A percentile compares a stretch with the other conserved stretches of the same genome.
Evolutionary conservation across 2,888 invertebrate genomes (phyloP).

Genomic region (Iselma pallidipennis): DNA sequence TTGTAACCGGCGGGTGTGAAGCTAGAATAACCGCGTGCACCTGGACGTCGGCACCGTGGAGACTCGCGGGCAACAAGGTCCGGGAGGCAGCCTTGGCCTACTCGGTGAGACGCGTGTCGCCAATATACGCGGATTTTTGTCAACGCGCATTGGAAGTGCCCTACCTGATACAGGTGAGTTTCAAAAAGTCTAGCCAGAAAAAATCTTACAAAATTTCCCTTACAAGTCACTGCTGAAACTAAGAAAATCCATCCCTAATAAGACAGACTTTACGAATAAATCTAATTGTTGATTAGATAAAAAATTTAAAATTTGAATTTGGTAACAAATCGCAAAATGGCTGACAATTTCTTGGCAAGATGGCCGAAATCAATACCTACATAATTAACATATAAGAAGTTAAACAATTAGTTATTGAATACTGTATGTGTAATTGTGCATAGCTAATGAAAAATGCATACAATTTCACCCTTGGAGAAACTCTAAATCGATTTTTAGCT

Average conservation of each 20-base stretch:
- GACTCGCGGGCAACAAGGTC: conserved; percentile 50
- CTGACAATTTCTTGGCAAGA: conserved; percentile 39
- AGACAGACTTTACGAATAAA: no score
- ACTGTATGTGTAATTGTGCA: background rate
- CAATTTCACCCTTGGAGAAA: background rate
- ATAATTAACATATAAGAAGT: conserved; percentile 9
- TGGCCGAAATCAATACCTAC: conserved; percentile 42
- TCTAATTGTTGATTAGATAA: no score
- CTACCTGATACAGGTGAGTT: conserved; percentile 74
- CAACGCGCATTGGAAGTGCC: conserved; percentile 68
- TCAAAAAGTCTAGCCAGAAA: background rate
- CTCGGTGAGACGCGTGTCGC: conserved; percentile 71
- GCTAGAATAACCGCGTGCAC: conserved; percentile 42
- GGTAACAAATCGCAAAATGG: conserved; percentile 44
- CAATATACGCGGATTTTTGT: conserved; percentile 73
- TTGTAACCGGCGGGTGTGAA: conserved; percentile 24
- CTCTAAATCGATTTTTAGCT: background rate
- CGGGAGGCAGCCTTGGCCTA: conserved; percentile 62
- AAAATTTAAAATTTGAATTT: no score
- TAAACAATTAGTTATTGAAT: no score
- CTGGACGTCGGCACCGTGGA: conserved; percentile 56
- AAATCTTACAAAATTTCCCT: background rate
- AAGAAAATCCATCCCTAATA: no score
- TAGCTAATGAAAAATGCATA: background rate
- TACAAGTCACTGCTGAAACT: background rate